phyloP scores from a whole-genome alignment of 1,140 invertebrate genomes.

The Harpegnathos saltator region DNA sequence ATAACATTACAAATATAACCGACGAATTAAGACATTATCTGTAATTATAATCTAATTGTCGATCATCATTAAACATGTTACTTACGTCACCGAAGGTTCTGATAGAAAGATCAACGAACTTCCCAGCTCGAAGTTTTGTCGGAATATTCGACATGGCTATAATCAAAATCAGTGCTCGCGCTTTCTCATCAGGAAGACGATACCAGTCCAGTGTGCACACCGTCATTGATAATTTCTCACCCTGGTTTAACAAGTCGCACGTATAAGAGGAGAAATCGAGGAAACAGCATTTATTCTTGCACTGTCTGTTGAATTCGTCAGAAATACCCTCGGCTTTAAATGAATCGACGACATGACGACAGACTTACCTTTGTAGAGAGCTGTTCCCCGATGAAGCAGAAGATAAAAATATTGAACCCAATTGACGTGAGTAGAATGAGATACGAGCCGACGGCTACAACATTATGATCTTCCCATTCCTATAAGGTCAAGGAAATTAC shows the following conservation, averaged over 20 bases:
- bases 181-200: slow-evolving; percentile 41
- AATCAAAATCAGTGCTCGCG: slow-evolving; percentile 31
- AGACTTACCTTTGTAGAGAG: slow-evolving; percentile 51
- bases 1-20: background rate
- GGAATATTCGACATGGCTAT: slow-evolving; percentile 44
- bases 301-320: background rate
- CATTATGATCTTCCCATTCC: slow-evolving; percentile 57
- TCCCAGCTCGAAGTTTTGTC: slow-evolving; percentile 49
- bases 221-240: slow-evolving; percentile 40
- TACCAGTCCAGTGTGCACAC: slow-evolving; percentile 55
- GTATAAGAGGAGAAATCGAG: background rate
- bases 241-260: slow-evolving; percentile 16
- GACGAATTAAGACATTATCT: background rate
- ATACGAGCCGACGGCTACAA: slow-evolving; percentile 49
- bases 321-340: background rate
- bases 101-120: slow-evolving; percentile 49
- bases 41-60: background rate
- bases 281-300: background rate
- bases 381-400: slow-evolving; percentile 69
- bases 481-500: slow-evolving; percentile 11
- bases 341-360: background rate
- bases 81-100: slow-evolving; percentile 54
- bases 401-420: slow-evolving; percentile 70
- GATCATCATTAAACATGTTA: slow-evolving; percentile 9
- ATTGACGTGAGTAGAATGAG: slow-evolving; percentile 60